phyloP scores from a whole-genome alignment of 2,797 vertebrate genomes.

The Sitta carolinensis region DNA sequence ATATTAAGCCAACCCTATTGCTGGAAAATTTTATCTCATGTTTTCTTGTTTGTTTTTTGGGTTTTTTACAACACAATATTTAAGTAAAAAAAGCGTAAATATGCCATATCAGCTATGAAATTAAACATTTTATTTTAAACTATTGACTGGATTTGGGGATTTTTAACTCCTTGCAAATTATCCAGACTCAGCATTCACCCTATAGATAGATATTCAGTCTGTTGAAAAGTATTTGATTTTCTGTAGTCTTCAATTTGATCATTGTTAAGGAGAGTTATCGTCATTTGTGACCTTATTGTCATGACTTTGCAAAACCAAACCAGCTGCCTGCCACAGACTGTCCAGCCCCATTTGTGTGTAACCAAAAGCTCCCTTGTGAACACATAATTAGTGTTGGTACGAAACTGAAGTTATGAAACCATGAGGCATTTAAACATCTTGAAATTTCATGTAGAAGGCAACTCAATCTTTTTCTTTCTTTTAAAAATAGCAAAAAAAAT shows the following conservation, averaged over 20 bases:
- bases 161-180: neutral
- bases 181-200: neutral
- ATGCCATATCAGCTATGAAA: neutral
- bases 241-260: neutral
- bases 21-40: neutral
- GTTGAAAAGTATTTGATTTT: neutral
- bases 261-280: neutral
- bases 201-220: neutral
- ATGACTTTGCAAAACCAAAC: neutral
- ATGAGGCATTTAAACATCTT: neutral
- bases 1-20: neutral
- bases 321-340: neutral
- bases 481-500: rapidly evolving
- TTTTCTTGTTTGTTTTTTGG: neutral
- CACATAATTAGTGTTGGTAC: neutral
- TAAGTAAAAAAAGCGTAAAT: neutral
- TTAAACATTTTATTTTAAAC: neutral
- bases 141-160: neutral
- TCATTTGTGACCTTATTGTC: neutral
- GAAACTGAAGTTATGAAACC: neutral
- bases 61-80: neutral
- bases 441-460: neutral
- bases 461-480: neutral
- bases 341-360: neutral
- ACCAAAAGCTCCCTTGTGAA: neutral